A percentile compares a stretch with the other conserved stretches of the same genome.
phyloP scores from a whole-genome alignment of 2,888 invertebrate species.

The Cosmia pyralina region DNA sequence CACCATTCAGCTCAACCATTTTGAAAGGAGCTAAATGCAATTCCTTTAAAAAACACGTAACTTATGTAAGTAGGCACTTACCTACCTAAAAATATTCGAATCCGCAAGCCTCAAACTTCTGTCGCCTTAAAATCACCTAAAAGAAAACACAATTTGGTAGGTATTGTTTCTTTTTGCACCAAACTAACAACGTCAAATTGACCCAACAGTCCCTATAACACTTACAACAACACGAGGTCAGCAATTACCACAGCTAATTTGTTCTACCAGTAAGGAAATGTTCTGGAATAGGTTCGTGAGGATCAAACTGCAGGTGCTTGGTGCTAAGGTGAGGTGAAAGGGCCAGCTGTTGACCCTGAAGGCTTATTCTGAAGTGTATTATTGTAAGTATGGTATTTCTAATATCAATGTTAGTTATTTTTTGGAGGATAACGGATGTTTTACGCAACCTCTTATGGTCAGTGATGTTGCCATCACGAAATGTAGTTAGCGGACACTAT shows the following conservation, averaged over 20 bases:
- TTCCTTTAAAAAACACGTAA: too few relatives aligned
- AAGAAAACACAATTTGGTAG: too few relatives aligned
- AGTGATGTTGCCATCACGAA: background rate
- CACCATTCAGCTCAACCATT: too few relatives aligned
- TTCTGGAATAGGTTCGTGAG: constrained; percentile 64
- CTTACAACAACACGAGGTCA: constrained; percentile 35
- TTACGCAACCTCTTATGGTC: background rate
- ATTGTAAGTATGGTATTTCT: background rate
- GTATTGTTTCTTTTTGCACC: background rate
- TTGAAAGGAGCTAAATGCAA: too few relatives aligned
- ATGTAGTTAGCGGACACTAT: background rate
- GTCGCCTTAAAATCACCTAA: background rate
- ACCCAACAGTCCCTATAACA: background rate
- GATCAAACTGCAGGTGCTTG: constrained; percentile 63
- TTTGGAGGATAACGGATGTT: background rate
- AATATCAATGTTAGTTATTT: background rate
- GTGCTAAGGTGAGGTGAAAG: constrained; percentile 65
- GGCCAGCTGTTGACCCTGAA: constrained; percentile 63
- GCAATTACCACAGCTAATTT: constrained; percentile 60
- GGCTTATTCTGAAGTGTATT: constrained; percentile 54
- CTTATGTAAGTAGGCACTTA: too few relatives aligned
- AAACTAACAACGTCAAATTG: background rate
- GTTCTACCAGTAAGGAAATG: constrained; percentile 57
- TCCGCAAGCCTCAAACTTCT: background rate
- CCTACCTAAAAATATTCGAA: background rate